Base-by-base conservation (phyloP, 64 coral and sea anemone species). In the Porites lutea region DNA sequence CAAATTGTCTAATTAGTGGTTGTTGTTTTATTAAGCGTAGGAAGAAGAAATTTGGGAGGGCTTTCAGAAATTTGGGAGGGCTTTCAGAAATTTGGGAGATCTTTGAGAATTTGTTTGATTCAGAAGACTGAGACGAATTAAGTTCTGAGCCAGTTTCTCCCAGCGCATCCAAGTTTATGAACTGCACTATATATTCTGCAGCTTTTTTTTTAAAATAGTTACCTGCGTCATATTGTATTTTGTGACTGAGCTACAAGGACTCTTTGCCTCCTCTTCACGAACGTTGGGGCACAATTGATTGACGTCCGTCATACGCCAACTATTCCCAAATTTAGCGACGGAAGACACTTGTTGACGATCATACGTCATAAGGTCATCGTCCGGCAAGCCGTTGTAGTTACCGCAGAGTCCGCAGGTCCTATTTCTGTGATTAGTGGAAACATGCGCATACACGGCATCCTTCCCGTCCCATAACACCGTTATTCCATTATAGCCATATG, bases 381-480 rank as follows among this genome's bases (percentile, higher is more conserved):
- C 69, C 59, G 89, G 89, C 11, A 81, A 57, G 22, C 90, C 89
- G 48, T 95, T 95, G 79, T 88, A 92, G 89, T 95, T 95, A 55
- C 94, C 94, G 82, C 94, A 95, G 4, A 95, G 83, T 20, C 94
- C 94, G 52, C 94, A 95, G 20, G 94, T 95, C 1, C 71, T 92
- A 76, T 95, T 95, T 14, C 75, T 78, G 72, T 95, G 89, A 78
- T 92, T 92, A 74, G 82, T 66, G 4, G 89, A 67, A 52, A 95
- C 62, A 65, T 77, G 89, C 46, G 91, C 61, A 66, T 92, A 95
- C 4, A 95, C 77, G 10, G 89, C 83, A 87, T 95, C 83, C 16
- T 65, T 84, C 0, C 94, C 94, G 59, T 95, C 94, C 94, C 94
- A 95, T 22, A 90, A 72, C 51, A 95, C 94, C 0, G 86, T 79